Percentiles rank a stretch among this genome's conserved stretches.
These are phyloP conservation scores for Phataginus tricuspis DNA, from an alignment of 2,797 vertebrate species.

Conservation along the genomic window DNA sequence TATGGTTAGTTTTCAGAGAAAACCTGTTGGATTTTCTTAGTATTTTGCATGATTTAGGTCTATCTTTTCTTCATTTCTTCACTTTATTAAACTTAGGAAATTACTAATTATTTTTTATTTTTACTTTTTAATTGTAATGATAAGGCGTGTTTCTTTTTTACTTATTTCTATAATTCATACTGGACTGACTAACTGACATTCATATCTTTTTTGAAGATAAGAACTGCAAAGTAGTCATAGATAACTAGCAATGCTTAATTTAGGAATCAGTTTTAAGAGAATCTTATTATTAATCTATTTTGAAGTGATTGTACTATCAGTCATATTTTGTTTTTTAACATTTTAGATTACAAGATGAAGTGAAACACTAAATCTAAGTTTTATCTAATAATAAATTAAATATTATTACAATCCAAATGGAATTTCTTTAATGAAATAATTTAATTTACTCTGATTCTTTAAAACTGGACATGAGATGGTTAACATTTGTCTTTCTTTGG, in stretches of 20 bases:
- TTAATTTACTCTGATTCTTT: not conserved
- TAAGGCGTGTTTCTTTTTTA: not conserved
- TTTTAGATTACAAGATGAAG: not conserved
- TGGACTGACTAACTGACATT: not conserved
- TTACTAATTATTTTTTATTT: not conserved
- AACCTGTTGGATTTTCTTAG: not conserved
- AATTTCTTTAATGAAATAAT: not conserved
- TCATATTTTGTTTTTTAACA: not conserved
- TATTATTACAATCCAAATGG: not conserved
- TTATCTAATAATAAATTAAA: slow-evolving; percentile 16
- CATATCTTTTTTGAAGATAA: not conserved
- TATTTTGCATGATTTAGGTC: not conserved
- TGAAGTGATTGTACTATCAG: not conserved
- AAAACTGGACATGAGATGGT: not conserved
- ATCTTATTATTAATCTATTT: not conserved
- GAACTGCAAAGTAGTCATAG: not conserved
- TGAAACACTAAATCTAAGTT: not conserved
- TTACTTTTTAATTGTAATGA: not conserved
- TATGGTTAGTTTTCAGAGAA: not conserved
- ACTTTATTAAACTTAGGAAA: not conserved
- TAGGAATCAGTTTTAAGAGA: slow-evolving; percentile 8
- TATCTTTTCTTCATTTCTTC: not conserved
- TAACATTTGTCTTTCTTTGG: not conserved
- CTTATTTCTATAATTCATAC: not conserved
- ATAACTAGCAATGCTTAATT: not conserved